A percentile compares a stretch with the other conserved stretches of the same genome.
Evolutionary conservation across 1,140 invertebrate genomes (phyloP).

Genomic region (Amphibalanus amphitrite): DNA sequence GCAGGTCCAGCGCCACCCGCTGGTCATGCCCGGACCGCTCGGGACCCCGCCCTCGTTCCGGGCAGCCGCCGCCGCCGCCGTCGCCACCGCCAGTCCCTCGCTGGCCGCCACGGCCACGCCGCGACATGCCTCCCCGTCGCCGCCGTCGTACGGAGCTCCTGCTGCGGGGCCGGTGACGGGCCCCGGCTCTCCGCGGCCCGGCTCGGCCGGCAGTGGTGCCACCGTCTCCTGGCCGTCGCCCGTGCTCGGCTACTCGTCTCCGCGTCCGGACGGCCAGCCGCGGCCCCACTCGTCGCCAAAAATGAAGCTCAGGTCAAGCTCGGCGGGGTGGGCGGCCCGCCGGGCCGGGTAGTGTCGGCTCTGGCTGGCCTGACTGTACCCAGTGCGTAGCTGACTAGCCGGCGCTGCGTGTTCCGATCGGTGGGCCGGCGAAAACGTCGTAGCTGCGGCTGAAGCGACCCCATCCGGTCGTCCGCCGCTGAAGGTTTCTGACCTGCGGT

Average conservation of each 20-base stretch:
- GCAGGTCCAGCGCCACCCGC: conserved; percentile 79
- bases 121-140: background rate
- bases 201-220: conserved; percentile 6
- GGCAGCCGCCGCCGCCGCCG: too few species aligned
- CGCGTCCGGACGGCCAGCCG: background rate
- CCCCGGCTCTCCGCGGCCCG: conserved; percentile 12
- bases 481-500: too few species aligned
- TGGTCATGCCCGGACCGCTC: conserved; percentile 62
- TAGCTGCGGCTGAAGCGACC: too few species aligned
- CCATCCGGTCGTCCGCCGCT: too few species aligned
- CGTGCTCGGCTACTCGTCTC: conserved; percentile 7
- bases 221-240: conserved; percentile 12
- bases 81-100: too few species aligned
- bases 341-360: too few species aligned
- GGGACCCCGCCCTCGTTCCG: conserved; percentile 43
- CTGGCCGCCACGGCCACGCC: conserved; percentile 21
- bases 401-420: too few species aligned
- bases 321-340: too few species aligned
- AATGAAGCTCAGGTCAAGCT: conserved; percentile 63
- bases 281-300: conserved; percentile 63
- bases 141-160: background rate
- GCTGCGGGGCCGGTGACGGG: background rate
- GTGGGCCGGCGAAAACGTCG: too few species aligned
- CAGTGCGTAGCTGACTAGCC: too few species aligned
- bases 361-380: too few species aligned